Base-by-base conservation (phyloP, 2,797 vertebrate genomes). In the Uromys caudimaculatus region DNA sequence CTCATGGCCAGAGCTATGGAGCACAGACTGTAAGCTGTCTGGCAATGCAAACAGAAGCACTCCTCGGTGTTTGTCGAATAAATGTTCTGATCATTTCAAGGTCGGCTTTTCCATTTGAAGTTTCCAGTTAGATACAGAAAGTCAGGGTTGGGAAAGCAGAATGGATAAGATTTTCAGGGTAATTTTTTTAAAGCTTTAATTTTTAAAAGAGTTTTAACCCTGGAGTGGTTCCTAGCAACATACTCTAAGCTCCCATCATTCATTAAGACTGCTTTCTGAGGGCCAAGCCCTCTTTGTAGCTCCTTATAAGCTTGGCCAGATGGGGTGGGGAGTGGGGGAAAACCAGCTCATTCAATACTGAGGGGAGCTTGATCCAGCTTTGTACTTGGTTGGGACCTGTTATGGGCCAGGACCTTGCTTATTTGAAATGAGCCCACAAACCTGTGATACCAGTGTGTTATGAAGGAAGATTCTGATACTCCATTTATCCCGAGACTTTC, bases 71-170 rank as follows among this genome's bases (percentile, higher is more conserved):
- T 86, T 27, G 52, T 47, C 69, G 56, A 44, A 79, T 94, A 60
- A 89, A 82, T 85, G 86, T 89, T 89, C 91, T 27, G 90, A 77
- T 89, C 88, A 64, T 78, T 82, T 95, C 75, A 92, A 96, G 24
- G 54, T 91, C 87, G 83, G 82, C 77, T 96, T 94, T 96, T 93
- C 77, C 64, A 78, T 94, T 38, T 67, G 75, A 89, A 93, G 24
- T 56, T 78, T 94, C 89, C 47, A 93, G 85, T 90, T 97, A 89
- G 92, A 97, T 92, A 67, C 94, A 89, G 81, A 95, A 95, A 82
- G 27, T 81, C 90, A 90, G n/a, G 29, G 12, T 9, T 4, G 6
- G 47, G 47, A 35, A 71, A 38, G 9, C 10, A 52, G 77, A 83
- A 87, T 2, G 13, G 77, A 64, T 23, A 84, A 95, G 38, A 44